phyloP scores from a whole-genome alignment of 1,140 invertebrate genomes.

The Zaprionus taronus region DNA sequence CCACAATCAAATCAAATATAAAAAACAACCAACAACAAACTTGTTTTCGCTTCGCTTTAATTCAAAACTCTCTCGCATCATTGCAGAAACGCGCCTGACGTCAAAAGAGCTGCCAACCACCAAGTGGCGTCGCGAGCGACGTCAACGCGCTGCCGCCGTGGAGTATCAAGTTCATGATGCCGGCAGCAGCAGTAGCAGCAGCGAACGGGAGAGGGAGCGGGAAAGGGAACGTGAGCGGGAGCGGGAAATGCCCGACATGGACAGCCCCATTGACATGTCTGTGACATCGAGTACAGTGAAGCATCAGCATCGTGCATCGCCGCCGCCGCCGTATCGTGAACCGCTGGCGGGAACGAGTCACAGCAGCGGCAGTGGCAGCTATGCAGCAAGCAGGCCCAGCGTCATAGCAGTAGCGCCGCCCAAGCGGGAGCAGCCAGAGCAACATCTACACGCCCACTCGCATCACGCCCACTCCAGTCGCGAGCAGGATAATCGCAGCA shows the following conservation, averaged over 20 bases:
- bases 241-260: slow-evolving; percentile 46
- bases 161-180: slow-evolving; percentile 79
- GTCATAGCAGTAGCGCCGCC: slow-evolving; percentile 85
- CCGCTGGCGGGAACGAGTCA: slow-evolving; percentile 68
- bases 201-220: background rate
- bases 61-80: slow-evolving; percentile 27
- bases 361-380: slow-evolving; percentile 32
- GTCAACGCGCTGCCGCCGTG: slow-evolving; percentile 82
- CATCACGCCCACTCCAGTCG: slow-evolving; percentile 53
- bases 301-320: slow-evolving; percentile 72
- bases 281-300: slow-evolving; percentile 73
- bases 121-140: slow-evolving; percentile 88
- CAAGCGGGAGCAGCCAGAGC: slow-evolving; percentile 68
- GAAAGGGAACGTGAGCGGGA: slow-evolving; percentile 55
- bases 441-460: slow-evolving; percentile 37
- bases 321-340: slow-evolving; percentile 82
- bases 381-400: slow-evolving; percentile 75
- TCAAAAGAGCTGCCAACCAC: slow-evolving; percentile 87
- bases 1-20: slow-evolving; percentile 45
- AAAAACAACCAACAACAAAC: slow-evolving; percentile 23
- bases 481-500: slow-evolving; percentile 68
- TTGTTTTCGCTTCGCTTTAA: slow-evolving; percentile 41
- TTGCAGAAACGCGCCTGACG: slow-evolving; percentile 82
- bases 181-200: slow-evolving; percentile 5
- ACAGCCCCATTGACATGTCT: slow-evolving; percentile 85